Base-by-base conservation (phyloP, 2,888 invertebrate genomes). In the Hirtodrosophila cameraria region DNA sequence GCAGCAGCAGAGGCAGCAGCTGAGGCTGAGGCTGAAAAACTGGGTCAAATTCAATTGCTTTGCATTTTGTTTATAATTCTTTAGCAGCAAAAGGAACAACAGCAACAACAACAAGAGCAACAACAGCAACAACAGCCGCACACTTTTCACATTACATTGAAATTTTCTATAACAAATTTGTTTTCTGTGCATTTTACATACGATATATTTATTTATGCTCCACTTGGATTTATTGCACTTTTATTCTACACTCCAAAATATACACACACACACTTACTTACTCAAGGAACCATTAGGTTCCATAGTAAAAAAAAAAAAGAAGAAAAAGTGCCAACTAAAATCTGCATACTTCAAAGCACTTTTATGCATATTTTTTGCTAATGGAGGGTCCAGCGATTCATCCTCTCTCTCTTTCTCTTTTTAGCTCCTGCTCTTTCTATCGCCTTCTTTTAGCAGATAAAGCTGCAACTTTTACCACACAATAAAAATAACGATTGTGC, bases 151-250 rank as follows among this genome's bases (percentile, higher is more conserved):
- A 70, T 71, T 70, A 63, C 41, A 59, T 62, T 39, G 59, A 49
- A 57, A 64, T 74, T 57, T 69, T 67, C 54, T 39, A 41, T 61
- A 80, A 59, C 41, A 65, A 74, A 55, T 66, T 66, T 58, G 54
- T 65, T 15, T 48, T 43, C 43, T 59, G 8, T 36, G 30, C 54
- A 13, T 53, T 52, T 39, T 15, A 25, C 11, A 30, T 28, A 36
- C 45, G 50, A 45, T 73, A 41, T 62, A 78, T 62, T 55, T 74
- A 74, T 74, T 74, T 74, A 69, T 74, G 53, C 48, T 59, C 52
- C 63, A 54, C 78, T 70, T 60, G 79, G 76, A 87, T 87, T 81
- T 81, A 87, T 87, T 85, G 87, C 87, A 82, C 71, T 74, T 86
- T 86, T 81, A 76, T 83, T 50, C 64, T 50, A 49, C 49, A 64